phyloP scores from a whole-genome alignment of 1,140 invertebrate species.

The Metaphire vulgaris region DNA sequence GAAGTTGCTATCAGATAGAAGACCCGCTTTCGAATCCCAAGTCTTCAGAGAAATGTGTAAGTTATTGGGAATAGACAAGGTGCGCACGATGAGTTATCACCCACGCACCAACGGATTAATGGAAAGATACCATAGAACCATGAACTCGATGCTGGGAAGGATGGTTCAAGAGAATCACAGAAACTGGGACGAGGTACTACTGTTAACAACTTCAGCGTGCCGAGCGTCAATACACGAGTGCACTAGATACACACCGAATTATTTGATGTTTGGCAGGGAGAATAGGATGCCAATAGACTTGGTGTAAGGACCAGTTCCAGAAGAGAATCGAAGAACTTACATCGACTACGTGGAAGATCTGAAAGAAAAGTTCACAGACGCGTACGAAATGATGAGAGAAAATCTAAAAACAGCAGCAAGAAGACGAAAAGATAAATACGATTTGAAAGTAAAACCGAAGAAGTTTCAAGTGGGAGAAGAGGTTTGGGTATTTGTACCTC shows the following conservation, averaged over 20 bases:
- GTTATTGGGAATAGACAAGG: conserved; percentile 30
- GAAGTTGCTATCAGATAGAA: conserved; percentile 46
- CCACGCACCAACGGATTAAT: conserved; percentile 35
- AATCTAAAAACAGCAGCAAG: background rate
- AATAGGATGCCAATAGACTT: background rate
- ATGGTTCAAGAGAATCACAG: conserved; percentile 32
- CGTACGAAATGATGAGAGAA: background rate
- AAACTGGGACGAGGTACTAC: conserved; percentile 35
- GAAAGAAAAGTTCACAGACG: background rate
- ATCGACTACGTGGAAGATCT: background rate
- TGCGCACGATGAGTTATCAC: conserved; percentile 33
- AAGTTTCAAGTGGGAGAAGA: background rate
- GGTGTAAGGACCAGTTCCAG: background rate
- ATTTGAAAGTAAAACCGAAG: background rate
- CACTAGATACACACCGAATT: background rate
- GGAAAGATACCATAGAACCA: conserved; percentile 22
- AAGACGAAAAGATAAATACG: background rate
- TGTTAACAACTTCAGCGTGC: conserved; percentile 32
- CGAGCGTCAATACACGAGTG: background rate
- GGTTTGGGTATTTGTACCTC: background rate
- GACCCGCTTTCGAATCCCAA: conserved; percentile 34
- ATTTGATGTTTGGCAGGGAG: conserved; percentile 2
- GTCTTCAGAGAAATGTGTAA: conserved; percentile 33
- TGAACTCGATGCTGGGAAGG: conserved; percentile 13
- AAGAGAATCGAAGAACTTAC: background rate